Evolutionary conservation across 2,113 vertebrate species (phyloP), one percentile per base, ranked within the genome.

Genomic region (Xiphorhynchus elegans): DNA sequence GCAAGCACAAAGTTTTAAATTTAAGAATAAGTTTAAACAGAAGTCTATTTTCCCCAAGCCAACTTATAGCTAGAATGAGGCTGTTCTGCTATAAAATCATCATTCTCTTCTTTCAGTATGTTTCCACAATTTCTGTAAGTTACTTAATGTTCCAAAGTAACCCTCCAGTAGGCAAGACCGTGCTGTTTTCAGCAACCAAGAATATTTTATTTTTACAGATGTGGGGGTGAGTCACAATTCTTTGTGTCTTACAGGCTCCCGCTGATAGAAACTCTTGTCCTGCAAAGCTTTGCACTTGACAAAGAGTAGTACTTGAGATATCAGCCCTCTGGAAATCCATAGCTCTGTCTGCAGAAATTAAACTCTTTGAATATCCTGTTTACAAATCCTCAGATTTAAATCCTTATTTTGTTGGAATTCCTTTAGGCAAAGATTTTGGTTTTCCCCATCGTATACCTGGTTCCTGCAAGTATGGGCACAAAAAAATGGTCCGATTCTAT

Each of bases 281-380:
- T 85, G 81, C 67, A 80, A 77, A 87, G 75, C 70, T 87, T 91
- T 79, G 46, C 35, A 14, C 58, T 79, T 79, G 67, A 52, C 58
- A 55, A 77, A 85, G 83, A 78, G 4, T 59, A 78, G 67, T 56
- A 37, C 72, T 80, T 62, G 55, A 56, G 56, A 56, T 74, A n/a
- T 31, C 60, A 93, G 33, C 76, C 40, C 59, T 78, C 82, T 91
- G 84, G 67, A 85, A 80, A 82, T 83, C 24, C 31, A 67, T 23
- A 72, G 21, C 33, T 93, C 46, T 79, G 50, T 87, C 42, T 83
- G 55, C 40, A 94, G 79, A 86, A 94, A 91, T 95, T 67, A 88
- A 93, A 91, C 55, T 91, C 59, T 20, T 49, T 77, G 84, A 91
- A 88, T 79, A 91, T 86, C 91, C 75, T 93, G 46, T 87, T 84